Base-by-base conservation (phyloP, 2,113 vertebrate genomes). In the Pitta sordida region DNA sequence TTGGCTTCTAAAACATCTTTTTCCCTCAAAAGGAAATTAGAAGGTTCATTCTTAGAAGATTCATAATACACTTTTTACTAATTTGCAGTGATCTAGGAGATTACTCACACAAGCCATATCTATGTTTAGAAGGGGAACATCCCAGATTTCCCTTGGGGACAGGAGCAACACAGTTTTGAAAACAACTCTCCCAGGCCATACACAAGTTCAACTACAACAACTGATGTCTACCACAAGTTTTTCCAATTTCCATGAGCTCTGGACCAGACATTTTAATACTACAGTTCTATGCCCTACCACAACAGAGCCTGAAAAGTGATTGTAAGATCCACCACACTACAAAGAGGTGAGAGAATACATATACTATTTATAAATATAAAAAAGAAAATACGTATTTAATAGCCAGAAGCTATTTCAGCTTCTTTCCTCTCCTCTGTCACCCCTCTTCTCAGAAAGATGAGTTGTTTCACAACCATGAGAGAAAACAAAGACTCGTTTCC, bases 401-500 rank as follows among this genome's bases (percentile, higher is more conserved):
- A 29, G 49, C 7, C n/a, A 74, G 43, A 90, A 90, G 43, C 29
- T 21, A 81, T 69, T 89, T 79, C 68, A 77, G 51, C 18, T 85
- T 62, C 70, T 94, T 76, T 87, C 46, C 46, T 20, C 51, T 90
- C 24, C 29, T 82, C 49, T 51, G 74, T 64, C 2, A 1, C 22
- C 22, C 19, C 55, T 68, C 79, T 95, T 59, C 74, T 87, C 78
- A 83, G 71, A 86, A 95, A 83, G 75, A 76, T 1, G 4, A 91
- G 55, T 43, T 84, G 74, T 87, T 90, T 88, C 71, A 62, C 68
- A 65, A 80, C 63, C 79, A 91, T 29, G 75, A 76, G 49, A 69
- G 90, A 75, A 94, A 95, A 96, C 92, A 95, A 96, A 96, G 96
- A 75, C 88, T 74, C 13, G 30, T 58, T 95, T 96, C 96, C 96